These are phyloP conservation scores for Drymonia ruficornis DNA, from an alignment of 2,888 invertebrate genomes.

Conservation along the genomic window DNA sequence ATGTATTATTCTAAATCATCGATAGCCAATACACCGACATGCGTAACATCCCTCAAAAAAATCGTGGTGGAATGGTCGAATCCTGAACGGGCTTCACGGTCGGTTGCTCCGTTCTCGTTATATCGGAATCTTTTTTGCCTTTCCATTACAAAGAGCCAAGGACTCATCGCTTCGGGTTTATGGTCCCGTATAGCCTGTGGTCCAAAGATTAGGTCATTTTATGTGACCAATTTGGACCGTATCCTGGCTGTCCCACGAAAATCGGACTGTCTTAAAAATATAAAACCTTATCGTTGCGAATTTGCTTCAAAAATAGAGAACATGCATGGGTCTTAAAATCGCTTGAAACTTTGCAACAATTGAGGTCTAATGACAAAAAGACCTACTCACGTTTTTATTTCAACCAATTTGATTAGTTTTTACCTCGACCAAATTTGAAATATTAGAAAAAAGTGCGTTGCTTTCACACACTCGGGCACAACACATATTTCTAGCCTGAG, in stretches of 20 bases:
- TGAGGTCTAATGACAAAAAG: no score
- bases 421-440: no score
- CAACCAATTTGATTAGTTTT: no score
- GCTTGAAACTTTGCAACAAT: no score
- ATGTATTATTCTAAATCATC: no score
- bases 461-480: no score
- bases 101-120: conserved; percentile 51
- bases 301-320: neutral
- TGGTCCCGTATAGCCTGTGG: conserved; percentile 29
- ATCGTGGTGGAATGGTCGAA: conserved; percentile 55
- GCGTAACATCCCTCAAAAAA: conserved; percentile 27
- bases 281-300: neutral
- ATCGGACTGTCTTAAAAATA: neutral
- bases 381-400: no score
- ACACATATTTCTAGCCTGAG: no score
- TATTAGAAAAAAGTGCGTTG: no score
- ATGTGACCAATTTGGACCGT: neutral
- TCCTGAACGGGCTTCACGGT: conserved; percentile 52
- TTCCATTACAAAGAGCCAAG: conserved; percentile 52
- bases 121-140: conserved; percentile 57
- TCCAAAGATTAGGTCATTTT: conserved; percentile 3
- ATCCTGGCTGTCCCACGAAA: neutral
- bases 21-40: neutral
- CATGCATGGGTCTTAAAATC: no score
- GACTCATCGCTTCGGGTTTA: conserved; percentile 39